Evolutionary conservation across 2,797 vertebrate genomes (phyloP).

Genomic region (Sebastes cheni): DNA sequence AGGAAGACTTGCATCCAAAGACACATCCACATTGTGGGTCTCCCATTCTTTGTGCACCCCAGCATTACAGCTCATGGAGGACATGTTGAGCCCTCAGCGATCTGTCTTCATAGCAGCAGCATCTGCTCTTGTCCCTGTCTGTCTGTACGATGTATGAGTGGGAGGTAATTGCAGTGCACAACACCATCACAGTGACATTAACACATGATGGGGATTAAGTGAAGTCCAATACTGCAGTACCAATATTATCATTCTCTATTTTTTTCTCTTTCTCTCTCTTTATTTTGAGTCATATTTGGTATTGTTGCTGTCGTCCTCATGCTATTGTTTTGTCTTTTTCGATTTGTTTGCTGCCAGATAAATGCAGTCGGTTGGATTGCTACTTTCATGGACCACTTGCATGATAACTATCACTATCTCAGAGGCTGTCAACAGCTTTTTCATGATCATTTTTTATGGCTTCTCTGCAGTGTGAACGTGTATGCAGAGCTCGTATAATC

Average conservation of each 20-base stretch:
- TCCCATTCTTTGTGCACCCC: background rate
- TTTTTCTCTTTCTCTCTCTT: background rate
- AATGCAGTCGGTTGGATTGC: slow-evolving; percentile 36
- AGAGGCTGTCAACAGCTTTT: slow-evolving; percentile 48
- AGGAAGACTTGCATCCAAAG: background rate
- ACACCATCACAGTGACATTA: slow-evolving; percentile 64
- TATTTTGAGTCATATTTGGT: background rate
- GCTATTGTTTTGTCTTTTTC: slow-evolving; percentile 40
- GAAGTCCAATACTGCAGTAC: slow-evolving; percentile 58
- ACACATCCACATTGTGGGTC: background rate
- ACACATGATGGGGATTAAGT: slow-evolving; percentile 70
- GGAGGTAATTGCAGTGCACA: slow-evolving; percentile 67
- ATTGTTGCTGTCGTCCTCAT: background rate
- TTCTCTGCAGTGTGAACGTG: background rate
- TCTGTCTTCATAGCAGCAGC: slow-evolving; percentile 70
- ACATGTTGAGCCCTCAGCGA: slow-evolving; percentile 33
- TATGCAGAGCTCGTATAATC: slow-evolving; percentile 17
- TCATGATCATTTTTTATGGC: slow-evolving; percentile 47
- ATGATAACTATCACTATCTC: slow-evolving; percentile 59
- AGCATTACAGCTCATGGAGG: slow-evolving; percentile 14
- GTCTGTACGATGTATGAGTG: slow-evolving; percentile 66
- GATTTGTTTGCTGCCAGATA: slow-evolving; percentile 48
- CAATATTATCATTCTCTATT: slow-evolving; percentile 47
- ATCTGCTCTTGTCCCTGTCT: slow-evolving; percentile 69
- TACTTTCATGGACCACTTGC: slow-evolving; percentile 58